Conservation (phyloP, 2,113 vertebrate species). For the Oncorhynchus gorbuscha region DNA sequence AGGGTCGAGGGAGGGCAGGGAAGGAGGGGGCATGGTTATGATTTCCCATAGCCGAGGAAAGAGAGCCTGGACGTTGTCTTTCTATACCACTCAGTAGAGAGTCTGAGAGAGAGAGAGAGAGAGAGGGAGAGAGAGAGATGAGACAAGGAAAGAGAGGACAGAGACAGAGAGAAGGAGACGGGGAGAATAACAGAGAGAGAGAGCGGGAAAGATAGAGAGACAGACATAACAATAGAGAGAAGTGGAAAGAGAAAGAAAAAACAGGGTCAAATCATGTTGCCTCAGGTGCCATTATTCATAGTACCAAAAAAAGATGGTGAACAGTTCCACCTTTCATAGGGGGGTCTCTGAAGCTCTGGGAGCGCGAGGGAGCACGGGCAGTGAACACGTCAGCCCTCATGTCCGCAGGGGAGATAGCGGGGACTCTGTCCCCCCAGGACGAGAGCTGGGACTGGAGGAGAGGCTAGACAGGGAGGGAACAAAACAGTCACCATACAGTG, state of each 20-base stretch:
- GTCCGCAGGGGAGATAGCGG: constrained; percentile 80
- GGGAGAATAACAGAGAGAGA: not conserved
- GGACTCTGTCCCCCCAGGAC: constrained; percentile 77
- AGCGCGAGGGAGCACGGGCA: constrained; percentile 72
- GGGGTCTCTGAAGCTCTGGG: constrained; percentile 77
- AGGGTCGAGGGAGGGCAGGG: constrained; percentile 77
- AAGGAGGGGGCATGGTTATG: constrained; percentile 70
- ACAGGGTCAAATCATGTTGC: not conserved
- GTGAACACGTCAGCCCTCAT: constrained; percentile 84
- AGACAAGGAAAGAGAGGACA: not conserved
- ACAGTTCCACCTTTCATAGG: constrained; percentile 68
- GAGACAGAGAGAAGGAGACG: constrained; percentile 27
- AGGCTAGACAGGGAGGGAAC: not conserved
- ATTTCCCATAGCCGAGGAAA: constrained; percentile 66
- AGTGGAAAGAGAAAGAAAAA: not conserved
- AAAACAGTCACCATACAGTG: constrained; percentile 9
- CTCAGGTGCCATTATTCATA: not conserved
- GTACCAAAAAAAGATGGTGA: not conserved
- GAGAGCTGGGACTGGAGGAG: constrained; percentile 67
- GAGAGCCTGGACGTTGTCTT: constrained; percentile 70
- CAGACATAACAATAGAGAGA: constrained; percentile 28
- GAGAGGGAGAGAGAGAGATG: constrained; percentile 27
- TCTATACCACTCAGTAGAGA: constrained; percentile 72
- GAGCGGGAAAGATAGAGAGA: not conserved
- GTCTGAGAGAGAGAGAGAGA: constrained; percentile 47